Evolutionary conservation across 2,888 invertebrate genomes (phyloP).

Genomic region (Ametastegia equiseti): DNA sequence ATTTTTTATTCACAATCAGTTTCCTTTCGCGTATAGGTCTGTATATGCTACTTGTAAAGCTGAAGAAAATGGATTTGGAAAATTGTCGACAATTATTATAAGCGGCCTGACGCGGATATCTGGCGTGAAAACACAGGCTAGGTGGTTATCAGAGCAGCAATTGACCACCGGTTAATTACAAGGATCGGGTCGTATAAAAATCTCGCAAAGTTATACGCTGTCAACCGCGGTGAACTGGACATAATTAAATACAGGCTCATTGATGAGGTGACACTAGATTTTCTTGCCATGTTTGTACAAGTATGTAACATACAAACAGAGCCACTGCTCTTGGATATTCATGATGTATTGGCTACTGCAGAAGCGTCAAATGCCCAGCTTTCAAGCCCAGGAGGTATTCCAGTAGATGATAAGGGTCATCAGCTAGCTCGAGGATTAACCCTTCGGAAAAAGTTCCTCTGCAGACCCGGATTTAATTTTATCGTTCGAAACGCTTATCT

Average conservation of each 20-base stretch:
- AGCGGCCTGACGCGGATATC: neutral
- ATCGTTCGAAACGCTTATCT: conserved; percentile 20
- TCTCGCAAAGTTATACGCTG: conserved; percentile 11
- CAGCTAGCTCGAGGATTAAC: neutral
- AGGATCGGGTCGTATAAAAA: neutral
- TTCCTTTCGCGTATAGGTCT: neutral
- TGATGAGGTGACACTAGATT: too few relatives aligned
- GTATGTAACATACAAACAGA: too few relatives aligned
- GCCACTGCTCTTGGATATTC: neutral
- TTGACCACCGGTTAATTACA: neutral
- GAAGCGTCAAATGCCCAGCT: neutral
- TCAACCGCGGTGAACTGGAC: neutral
- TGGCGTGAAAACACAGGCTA: neutral
- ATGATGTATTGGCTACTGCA: too few relatives aligned
- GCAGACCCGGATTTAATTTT: conserved; percentile 22
- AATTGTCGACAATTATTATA: neutral
- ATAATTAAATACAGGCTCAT: conserved; percentile 4
- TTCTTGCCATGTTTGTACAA: too few relatives aligned
- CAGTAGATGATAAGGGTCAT: neutral
- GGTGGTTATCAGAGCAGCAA: conserved; percentile 1
- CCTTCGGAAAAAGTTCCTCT: neutral
- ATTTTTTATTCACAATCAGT: neutral
- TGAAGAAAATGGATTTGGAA: neutral
- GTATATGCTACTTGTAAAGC: too few relatives aligned
- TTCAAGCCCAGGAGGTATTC: neutral